Base-by-base conservation (phyloP, 1,140 invertebrate genomes). In the Trichogramma pretiosum region DNA sequence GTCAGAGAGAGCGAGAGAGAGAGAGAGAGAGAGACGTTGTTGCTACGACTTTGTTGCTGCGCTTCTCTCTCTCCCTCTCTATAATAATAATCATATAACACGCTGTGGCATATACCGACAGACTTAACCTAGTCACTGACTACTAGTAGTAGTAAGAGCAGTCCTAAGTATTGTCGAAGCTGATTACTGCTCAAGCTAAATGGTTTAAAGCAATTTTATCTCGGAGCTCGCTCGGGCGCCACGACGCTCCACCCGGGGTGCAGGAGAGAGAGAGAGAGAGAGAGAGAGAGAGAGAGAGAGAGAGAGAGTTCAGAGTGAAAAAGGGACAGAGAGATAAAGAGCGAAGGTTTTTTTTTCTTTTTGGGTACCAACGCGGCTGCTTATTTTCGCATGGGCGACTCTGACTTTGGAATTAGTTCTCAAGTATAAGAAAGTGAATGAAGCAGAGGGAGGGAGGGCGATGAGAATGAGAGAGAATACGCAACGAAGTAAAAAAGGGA, bases 81-180 rank as follows among this genome's bases (percentile, higher is more conserved):
- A n/a, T n/a, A n/a, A n/a, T n/a, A n/a, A n/a, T n/a, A n/a, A n/a
- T n/a, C n/a, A n/a, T n/a, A n/a, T n/a, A n/a, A n/a, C n/a, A n/a
- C n/a, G 36, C 19, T 21, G n/a, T 21, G 36, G 36, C 18, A 2
- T 24, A 21, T 1, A 17, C 34, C 26, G 22, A 35, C 28, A 41
- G 46, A 49, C 47, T 43, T 50, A 49, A 50, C 48, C 48, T 36
- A 50, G 48, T 50, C 41, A 50, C 35, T 36, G 35, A n/a, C n/a
- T n/a, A n/a, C n/a, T n/a, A n/a, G n/a, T n/a, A n/a, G n/a, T n/a
- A n/a, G n/a, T n/a, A n/a, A n/a, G n/a, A n/a, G n/a, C n/a, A n/a
- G n/a, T n/a, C 19, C 28, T 34, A 33, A 44, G 48, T 50, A 50
- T 38, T 43, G 32, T 49, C 28, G 41, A 50, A 50, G 41, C 48